Conservation (phyloP, 2,113 vertebrate genomes). For the Ophthalmolycus amberensis region DNA sequence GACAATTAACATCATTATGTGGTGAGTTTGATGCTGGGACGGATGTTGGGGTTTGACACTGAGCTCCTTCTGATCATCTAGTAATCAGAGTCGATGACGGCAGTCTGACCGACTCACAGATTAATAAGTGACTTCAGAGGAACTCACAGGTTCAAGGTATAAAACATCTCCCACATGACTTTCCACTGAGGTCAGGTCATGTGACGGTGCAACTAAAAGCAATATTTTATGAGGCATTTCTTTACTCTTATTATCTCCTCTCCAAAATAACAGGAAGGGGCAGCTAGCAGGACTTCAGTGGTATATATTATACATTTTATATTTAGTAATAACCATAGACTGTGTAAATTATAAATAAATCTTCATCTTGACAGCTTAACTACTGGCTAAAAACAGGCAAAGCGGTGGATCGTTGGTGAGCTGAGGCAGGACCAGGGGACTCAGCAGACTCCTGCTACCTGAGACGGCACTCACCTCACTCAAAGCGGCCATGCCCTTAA, state of each 20-base stretch:
- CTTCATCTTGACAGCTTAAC: too few species aligned
- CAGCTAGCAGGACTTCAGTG: not conserved
- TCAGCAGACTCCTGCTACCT: too few species aligned
- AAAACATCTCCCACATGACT: slow-evolving; percentile 50
- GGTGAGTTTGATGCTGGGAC: not conserved
- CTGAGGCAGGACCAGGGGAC: too few species aligned
- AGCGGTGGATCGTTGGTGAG: not conserved
- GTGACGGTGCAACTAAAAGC: not conserved
- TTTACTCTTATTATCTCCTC: not conserved
- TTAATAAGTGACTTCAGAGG: slow-evolving; percentile 77
- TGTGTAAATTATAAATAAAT: too few species aligned
- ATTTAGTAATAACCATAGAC: not conserved
- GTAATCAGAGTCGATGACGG: not conserved
- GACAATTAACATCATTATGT: not conserved
- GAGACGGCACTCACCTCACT: too few species aligned
- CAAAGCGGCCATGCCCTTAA: too few species aligned
- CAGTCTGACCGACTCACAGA: slow-evolving; percentile 8
- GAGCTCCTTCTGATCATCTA: not conserved
- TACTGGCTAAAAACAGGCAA: not conserved
- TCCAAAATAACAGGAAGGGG: not conserved
- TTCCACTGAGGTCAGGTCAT: slow-evolving; percentile 20
- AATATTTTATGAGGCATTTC: not conserved
- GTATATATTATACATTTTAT: not conserved
- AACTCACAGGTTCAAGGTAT: slow-evolving; percentile 70
- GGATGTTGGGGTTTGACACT: not conserved